These are phyloP conservation scores for Leucoraja erinaceus DNA, from an alignment of 2,113 vertebrate species.

Conservation along the genomic window DNA sequence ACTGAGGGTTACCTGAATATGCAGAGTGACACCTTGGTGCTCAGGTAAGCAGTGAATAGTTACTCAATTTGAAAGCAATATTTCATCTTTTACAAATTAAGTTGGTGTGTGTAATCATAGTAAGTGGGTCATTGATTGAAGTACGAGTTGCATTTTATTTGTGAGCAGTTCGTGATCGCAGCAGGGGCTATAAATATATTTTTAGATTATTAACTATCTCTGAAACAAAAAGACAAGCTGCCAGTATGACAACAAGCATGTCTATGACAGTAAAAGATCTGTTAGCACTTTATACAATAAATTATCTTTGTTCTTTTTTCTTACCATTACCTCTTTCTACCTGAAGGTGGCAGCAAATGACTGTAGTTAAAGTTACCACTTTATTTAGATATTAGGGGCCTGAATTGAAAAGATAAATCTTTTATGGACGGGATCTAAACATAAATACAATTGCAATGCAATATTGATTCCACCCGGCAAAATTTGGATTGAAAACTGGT, in stretches of 20 bases:
- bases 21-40: conserved; percentile 88
- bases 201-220: background rate
- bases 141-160: background rate
- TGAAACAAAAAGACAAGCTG: background rate
- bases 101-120: background rate
- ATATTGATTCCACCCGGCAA: background rate
- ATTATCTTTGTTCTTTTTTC: background rate
- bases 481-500: background rate
- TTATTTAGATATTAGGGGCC: background rate
- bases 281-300: background rate
- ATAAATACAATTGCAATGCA: background rate
- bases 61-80: background rate
- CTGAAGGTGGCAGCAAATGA: conserved; percentile 26
- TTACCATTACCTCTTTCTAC: background rate
- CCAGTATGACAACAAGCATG: background rate
- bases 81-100: background rate
- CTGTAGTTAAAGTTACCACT: background rate
- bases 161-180: background rate
- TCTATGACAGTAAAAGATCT: no score
- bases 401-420: background rate
- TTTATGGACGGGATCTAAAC: background rate
- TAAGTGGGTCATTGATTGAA: background rate
- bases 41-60: conserved; percentile 62
- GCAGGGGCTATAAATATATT: background rate
- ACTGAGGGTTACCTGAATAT: conserved; percentile 94